Evolutionary conservation across 64 coral and sea anemone species (phyloP), one percentile per base, ranked within the genome.

Genomic region (Actinia equina): DNA sequence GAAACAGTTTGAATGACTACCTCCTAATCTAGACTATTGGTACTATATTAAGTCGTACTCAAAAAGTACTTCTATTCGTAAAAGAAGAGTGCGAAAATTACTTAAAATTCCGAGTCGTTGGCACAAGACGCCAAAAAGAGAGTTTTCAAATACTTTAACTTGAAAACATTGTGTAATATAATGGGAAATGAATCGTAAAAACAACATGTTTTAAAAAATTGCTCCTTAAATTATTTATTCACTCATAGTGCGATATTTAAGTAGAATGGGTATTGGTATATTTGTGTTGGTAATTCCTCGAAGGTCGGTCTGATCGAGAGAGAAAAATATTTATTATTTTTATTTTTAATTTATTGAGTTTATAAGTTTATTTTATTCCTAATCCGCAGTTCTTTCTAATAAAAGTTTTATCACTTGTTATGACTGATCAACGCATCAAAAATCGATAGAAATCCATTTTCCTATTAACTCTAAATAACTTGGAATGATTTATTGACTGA

Each of bases 401-500:
- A 74, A 74, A 74, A 74, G 22, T 37, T 74, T 15, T 22, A 5
- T 14, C 13, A 11, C 10, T 74, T 74, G 69, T 74, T 14, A 74
- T 27, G 25, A 15, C 69, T 74, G 27, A 30, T 30, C 10, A 41
- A 74, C 10, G 13, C 2, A 26, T 74, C 69, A 74, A 42, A 42
- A 41, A 30, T 74, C 69, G 69, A 69, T 69, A 69, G 19, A 30
- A 74, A 30, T 74, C 27, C 10, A 30, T 74, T 74, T 74, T 74
- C 41, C 69, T 27, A 74, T 74, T 74, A 74, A 74, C 69, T 74
- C 69, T 41, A 26, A 74, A 74, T 74, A 26, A 74, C 25, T n/a
- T 65, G n/a, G 62, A 11, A 37, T 41, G 69, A 74, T 74, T 37
- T 74, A 74, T 74, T 74, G 69, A 74, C 69, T 74, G 13, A 41